Conservation (phyloP, 2,888 invertebrate species). For the Rhingia campestris region DNA sequence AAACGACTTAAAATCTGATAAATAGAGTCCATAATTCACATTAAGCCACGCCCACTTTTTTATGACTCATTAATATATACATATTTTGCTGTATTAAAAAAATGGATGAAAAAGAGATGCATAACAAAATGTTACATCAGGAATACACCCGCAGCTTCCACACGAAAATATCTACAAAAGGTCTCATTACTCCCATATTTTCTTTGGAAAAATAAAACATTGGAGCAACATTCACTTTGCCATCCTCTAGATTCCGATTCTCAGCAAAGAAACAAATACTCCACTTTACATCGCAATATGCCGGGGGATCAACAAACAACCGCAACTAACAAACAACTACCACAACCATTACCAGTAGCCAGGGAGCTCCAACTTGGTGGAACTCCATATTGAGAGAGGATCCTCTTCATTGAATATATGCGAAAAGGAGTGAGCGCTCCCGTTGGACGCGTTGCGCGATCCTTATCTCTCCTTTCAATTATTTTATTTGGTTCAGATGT, state of each 20-base stretch:
- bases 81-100: too few relatives aligned
- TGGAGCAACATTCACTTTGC: neutral
- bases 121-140: too few relatives aligned
- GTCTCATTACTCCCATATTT: too few relatives aligned
- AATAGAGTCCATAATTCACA: too few relatives aligned
- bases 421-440: slow-evolving; percentile 67
- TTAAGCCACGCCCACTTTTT: too few relatives aligned
- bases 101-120: too few relatives aligned
- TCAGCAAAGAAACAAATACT: slow-evolving; percentile 8
- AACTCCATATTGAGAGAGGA: slow-evolving; percentile 10
- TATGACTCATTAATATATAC: too few relatives aligned
- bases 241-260: neutral
- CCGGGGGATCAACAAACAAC: slow-evolving; percentile 34
- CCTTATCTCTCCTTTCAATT: slow-evolving; percentile 82
- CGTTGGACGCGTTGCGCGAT: slow-evolving; percentile 76
- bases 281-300: neutral
- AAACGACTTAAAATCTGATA: too few relatives aligned
- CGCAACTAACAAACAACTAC: neutral
- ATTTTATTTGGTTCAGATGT: slow-evolving; percentile 83
- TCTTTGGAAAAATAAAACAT: neutral
- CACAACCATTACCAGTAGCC: slow-evolving; percentile 1
- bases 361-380: neutral
- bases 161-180: too few relatives aligned
- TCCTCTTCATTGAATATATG: slow-evolving; percentile 42
- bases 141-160: too few relatives aligned